Conservation (phyloP, 2,888 invertebrate species). For the Brenthis daphne region DNA sequence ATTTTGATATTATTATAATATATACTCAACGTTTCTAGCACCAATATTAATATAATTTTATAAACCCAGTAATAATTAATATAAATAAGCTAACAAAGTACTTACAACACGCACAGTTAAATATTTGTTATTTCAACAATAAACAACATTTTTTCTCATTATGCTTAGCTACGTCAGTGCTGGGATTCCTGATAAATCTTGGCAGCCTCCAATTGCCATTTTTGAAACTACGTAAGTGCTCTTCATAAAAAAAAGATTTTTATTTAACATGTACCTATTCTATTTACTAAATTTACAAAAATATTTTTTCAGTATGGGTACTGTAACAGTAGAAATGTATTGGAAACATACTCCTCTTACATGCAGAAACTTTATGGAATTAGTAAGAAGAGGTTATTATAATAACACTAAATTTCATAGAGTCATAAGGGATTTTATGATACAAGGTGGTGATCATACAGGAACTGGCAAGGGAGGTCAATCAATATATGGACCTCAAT, state of each 20-base stretch:
- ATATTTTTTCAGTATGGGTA: constrained; percentile 91
- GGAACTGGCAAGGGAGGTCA: constrained; percentile 97
- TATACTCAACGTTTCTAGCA: too few relatives aligned
- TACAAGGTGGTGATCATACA: constrained; percentile 98
- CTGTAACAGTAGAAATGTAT: constrained; percentile 94
- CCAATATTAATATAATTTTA: too few relatives aligned
- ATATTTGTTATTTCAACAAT: not conserved
- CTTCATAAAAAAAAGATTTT: not conserved
- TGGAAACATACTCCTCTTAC: constrained; percentile 99
- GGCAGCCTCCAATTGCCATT: constrained; percentile 92
- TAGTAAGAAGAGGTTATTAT: constrained; percentile 96
- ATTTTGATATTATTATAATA: too few relatives aligned
- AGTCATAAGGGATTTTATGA: constrained; percentile 96
- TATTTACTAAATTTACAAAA: not conserved
- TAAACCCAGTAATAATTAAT: too few relatives aligned
- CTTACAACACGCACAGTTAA: too few relatives aligned
- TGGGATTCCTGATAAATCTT: constrained; percentile 93
- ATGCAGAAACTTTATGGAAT: constrained; percentile 98
- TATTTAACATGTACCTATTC: not conserved
- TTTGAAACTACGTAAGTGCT: constrained; percentile 90
- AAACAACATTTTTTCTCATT: constrained; percentile 24
- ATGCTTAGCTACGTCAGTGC: constrained; percentile 82
- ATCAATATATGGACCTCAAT: constrained; percentile 97
- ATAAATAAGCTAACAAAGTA: too few relatives aligned
- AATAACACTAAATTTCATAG: constrained; percentile 98